These are phyloP conservation scores for Polietes domitor DNA, from an alignment of 2,888 invertebrate species.

Conservation along the genomic window DNA sequence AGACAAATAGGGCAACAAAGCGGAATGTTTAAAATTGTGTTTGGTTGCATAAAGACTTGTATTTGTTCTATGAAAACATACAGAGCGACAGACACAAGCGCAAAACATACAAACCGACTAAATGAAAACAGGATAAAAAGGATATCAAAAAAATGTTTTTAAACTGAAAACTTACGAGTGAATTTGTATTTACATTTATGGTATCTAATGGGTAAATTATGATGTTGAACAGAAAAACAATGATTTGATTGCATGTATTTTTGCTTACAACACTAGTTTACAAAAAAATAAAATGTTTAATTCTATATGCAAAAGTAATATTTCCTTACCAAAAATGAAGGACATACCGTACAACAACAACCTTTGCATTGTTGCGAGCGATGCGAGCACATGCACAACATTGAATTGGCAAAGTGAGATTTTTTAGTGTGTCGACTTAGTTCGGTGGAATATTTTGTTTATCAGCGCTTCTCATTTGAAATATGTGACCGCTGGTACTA, in stretches of 20 bases:
- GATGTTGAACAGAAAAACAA: background rate
- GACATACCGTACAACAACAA: too few species aligned
- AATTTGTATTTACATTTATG: slow-evolving; percentile 45
- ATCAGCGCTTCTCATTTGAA: too few species aligned
- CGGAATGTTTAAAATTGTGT: background rate
- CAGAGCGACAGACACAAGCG: background rate
- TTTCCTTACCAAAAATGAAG: too few species aligned
- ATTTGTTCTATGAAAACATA: slow-evolving; percentile 37
- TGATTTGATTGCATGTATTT: slow-evolving; percentile 18
- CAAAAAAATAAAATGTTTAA: too few species aligned
- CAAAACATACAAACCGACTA: background rate
- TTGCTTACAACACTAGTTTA: too few species aligned
- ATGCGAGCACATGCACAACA: too few species aligned
- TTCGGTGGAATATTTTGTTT: too few species aligned
- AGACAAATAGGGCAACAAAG: background rate
- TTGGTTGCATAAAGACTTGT: slow-evolving; percentile 20
- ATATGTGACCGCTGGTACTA: too few species aligned
- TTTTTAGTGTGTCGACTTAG: too few species aligned
- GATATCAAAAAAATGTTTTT: slow-evolving; percentile 13
- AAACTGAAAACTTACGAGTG: slow-evolving; percentile 13
- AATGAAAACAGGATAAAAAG: slow-evolving; percentile 8
- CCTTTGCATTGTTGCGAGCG: too few species aligned
- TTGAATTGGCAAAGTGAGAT: too few species aligned
- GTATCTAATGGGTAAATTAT: slow-evolving; percentile 54
- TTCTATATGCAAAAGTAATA: too few species aligned